phyloP scores from a whole-genome alignment of 2,113 vertebrate species.

The Daphoenositta chrysoptera region DNA sequence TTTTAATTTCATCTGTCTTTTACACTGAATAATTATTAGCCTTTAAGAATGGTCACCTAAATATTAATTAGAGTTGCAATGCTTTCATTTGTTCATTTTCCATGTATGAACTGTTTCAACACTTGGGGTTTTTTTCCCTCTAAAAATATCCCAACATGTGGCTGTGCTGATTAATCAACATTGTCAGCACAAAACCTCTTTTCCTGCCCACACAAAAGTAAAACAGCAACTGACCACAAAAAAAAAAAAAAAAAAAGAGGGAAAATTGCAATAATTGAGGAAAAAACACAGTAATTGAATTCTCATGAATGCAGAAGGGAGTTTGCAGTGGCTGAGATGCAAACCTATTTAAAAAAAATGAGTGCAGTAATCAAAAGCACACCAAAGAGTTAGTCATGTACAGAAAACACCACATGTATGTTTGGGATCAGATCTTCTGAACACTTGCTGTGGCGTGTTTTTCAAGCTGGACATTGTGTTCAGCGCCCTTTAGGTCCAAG shows the following conservation, averaged over 20 bases:
- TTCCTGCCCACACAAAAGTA: background rate
- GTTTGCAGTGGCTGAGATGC: background rate
- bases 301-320: background rate
- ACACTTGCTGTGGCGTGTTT: accelerated
- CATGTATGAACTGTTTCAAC: background rate
- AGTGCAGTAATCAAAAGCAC: background rate
- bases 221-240: background rate
- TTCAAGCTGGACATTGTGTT: background rate
- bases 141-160: background rate
- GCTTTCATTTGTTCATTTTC: background rate
- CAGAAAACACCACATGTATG: background rate
- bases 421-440: background rate
- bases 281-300: background rate
- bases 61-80: background rate
- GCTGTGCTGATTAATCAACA: background rate
- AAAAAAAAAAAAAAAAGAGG: background rate
- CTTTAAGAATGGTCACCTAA: background rate
- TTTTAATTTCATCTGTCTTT: background rate
- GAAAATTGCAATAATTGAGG: background rate
- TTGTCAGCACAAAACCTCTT: slow-evolving; percentile 16
- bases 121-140: accelerated
- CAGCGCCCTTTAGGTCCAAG: background rate
- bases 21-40: background rate
- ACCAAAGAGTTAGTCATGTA: background rate
- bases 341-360: background rate